Conservation (phyloP, 2,113 vertebrate genomes). For the Pangasianodon gigas region DNA sequence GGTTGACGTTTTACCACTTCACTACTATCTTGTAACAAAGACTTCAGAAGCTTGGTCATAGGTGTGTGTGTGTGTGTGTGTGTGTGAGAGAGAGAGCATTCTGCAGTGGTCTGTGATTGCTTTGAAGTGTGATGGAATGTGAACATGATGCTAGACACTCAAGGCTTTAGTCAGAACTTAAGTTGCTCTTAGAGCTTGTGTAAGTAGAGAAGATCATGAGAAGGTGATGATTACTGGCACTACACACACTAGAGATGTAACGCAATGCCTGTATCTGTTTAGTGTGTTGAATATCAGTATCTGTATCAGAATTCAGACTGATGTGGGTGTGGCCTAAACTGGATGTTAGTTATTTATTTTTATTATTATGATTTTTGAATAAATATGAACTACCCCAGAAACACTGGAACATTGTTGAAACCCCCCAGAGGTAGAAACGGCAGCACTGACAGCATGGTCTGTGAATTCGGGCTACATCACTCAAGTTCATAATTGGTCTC, state of each 20-base stretch:
- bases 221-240: not conserved
- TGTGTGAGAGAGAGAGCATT: not conserved
- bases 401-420: not conserved
- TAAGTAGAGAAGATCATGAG: not conserved
- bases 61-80: not conserved
- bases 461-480: not conserved
- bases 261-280: not conserved
- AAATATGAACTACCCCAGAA: not conserved
- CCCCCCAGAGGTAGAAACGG: not conserved
- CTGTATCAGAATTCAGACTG: not conserved
- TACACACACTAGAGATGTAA: not conserved
- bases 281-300: not conserved
- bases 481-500: not conserved
- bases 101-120: not conserved
- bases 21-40: not conserved
- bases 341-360: not conserved
- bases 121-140: not conserved
- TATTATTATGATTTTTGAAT: not conserved
- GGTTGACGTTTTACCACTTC: not conserved
- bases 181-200: not conserved
- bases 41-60: not conserved
- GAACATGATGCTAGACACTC: not conserved
- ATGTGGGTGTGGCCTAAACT: not conserved
- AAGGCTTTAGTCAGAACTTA: not conserved
- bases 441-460: not conserved